phyloP scores from a whole-genome alignment of 2,888 invertebrate species.

The Psylliodes chrysocephalus region DNA sequence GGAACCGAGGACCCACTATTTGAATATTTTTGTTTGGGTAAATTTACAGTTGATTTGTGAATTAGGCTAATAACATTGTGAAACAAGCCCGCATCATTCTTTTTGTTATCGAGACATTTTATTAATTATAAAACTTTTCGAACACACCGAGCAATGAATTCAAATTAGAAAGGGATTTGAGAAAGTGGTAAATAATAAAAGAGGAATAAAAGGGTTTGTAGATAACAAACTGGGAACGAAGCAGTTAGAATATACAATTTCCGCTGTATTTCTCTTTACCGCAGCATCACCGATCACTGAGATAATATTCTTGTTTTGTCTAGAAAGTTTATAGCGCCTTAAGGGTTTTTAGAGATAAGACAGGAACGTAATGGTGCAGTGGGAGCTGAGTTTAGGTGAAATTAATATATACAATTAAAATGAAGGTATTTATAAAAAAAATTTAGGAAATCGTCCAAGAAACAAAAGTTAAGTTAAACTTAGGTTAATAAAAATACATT shows the following conservation, averaged over 20 bases:
- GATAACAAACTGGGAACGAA: slow-evolving; percentile 7
- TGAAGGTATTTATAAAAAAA: too few species aligned
- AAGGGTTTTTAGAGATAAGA: slow-evolving; percentile 15
- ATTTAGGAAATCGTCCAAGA: too few species aligned
- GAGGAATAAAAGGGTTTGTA: slow-evolving; percentile 36
- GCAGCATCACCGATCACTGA: slow-evolving; percentile 25
- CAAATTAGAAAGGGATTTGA: background rate
- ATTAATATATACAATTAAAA: background rate
- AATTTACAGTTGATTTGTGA: too few species aligned
- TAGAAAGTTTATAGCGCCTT: slow-evolving; percentile 27
- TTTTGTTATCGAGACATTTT: too few species aligned
- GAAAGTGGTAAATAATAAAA: slow-evolving; percentile 19
- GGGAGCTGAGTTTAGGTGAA: background rate
- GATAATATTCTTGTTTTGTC: slow-evolving; percentile 31
- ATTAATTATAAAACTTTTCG: slow-evolving; percentile 9
- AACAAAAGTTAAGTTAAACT: too few species aligned
- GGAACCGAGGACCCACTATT: too few species aligned
- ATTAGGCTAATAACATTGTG: too few species aligned
- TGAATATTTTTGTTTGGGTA: background rate
- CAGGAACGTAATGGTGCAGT: background rate
- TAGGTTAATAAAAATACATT: too few species aligned
- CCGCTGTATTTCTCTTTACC: slow-evolving; percentile 24
- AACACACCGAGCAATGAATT: background rate
- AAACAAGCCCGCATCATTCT: too few species aligned
- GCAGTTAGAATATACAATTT: slow-evolving; percentile 26